These are phyloP conservation scores for Cybosia mesomella DNA, from an alignment of 2,888 invertebrate species.

Conservation along the genomic window DNA sequence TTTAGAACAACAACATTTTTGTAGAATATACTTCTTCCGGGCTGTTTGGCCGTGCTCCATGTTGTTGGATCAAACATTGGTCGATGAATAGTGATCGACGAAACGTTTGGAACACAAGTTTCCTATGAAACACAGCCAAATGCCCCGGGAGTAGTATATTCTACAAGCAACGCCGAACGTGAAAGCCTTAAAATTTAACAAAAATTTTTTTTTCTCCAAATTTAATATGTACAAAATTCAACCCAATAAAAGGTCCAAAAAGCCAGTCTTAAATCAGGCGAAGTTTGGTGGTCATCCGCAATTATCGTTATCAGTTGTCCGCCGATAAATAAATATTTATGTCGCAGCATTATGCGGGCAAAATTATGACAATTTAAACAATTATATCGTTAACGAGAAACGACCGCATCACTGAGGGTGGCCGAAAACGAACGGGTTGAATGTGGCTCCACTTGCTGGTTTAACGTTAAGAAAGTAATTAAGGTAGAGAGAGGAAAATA, in stretches of 20 bases:
- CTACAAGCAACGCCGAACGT: no score
- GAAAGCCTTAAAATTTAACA: background rate
- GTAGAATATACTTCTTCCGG: no score
- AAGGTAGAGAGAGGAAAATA: background rate
- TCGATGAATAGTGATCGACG: no score
- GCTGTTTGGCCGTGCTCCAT: no score
- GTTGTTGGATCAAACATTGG: no score
- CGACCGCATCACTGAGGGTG: constrained; percentile 66
- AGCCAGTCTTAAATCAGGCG: constrained; percentile 59
- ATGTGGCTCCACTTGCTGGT: constrained; percentile 56
- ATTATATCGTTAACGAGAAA: constrained; percentile 77
- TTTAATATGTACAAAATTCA: constrained; percentile 12
- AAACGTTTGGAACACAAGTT: no score
- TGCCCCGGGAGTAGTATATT: no score
- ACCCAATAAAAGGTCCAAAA: constrained; percentile 39
- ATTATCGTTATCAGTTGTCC: constrained; percentile 62
- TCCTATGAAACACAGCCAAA: no score
- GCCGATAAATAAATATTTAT: constrained; percentile 80
- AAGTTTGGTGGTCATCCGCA: constrained; percentile 52
- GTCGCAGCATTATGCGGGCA: constrained; percentile 73
- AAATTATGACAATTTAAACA: constrained; percentile 83
- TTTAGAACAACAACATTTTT: no score
- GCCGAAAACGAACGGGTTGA: constrained; percentile 42
- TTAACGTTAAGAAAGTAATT: background rate
- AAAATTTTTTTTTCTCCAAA: background rate